Percentiles rank a stretch among this genome's conserved stretches.
These are phyloP conservation scores for Achatina immaculata DNA, from an alignment of 1,140 invertebrate genomes.

Conservation along the genomic window DNA sequence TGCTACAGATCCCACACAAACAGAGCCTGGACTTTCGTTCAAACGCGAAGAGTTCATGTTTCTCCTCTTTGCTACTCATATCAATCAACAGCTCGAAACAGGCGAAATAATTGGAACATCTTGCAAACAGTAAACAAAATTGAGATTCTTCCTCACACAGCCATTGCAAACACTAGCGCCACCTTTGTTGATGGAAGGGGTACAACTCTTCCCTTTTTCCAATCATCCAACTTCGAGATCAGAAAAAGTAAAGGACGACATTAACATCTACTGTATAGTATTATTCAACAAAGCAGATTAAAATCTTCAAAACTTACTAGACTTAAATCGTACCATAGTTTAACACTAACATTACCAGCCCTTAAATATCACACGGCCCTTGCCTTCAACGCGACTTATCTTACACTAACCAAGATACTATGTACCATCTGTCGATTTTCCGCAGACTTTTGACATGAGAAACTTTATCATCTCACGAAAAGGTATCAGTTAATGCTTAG, in stretches of 20 bases:
- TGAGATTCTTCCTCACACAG: constrained; percentile 39
- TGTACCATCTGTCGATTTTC: constrained; percentile 3
- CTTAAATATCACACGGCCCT: constrained; percentile 21
- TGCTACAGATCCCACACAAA: neutral
- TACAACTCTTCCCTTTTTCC: constrained; percentile 16
- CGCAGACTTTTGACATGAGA: neutral
- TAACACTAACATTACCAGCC: neutral
- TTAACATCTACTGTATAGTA: neutral
- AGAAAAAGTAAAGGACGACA: neutral
- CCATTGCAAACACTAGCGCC: constrained; percentile 39
- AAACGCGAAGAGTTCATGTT: constrained; percentile 23
- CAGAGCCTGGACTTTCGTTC: neutral
- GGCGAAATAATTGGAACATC: constrained; percentile 17
- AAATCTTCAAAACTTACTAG: neutral
- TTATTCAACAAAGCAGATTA: neutral
- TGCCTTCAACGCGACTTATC: constrained; percentile 11
- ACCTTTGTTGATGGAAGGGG: constrained; percentile 30
- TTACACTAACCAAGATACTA: constrained; percentile 14
- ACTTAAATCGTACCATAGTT: neutral
- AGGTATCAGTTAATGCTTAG: constrained; percentile 7
- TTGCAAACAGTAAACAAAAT: constrained; percentile 29
- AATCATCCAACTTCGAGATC: neutral
- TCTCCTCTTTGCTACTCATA: constrained; percentile 3
- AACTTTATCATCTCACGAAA: neutral
- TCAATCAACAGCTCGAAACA: constrained; percentile 25